Base-by-base conservation (phyloP, 2,888 invertebrate genomes). In the Eupithecia inturbata region DNA sequence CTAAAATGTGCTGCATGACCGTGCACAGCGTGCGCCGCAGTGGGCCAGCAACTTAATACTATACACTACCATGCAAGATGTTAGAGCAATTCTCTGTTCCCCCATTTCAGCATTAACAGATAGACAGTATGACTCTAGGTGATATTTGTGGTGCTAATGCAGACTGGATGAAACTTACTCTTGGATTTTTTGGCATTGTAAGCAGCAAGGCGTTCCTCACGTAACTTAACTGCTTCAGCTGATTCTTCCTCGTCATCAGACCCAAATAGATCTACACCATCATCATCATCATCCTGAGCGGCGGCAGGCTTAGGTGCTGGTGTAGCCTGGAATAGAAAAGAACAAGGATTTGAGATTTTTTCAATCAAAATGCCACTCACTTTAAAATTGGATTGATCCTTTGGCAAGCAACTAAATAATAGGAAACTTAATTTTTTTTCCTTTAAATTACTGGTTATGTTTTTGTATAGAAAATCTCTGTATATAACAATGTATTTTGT, bases 171-270 rank as follows among this genome's bases (percentile, higher is more conserved):
- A 41, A 4, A 71, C 85, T 73, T 91, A 97, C 97, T 99, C 91
- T 98, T 98, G 7, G 98, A 95, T 94, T 99, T 99, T 91, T 98
- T 99, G 4, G 97, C 98, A 86, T 96, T 96, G 89, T 99, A 99
- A 66, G 97, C 98, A 78, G 97, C 97, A 72, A 99, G 93, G 73
- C 99, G 96, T 90, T 98, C 97, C 88, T 98, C 97, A 86, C 96
- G 97, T 83, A 97, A 91, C 93, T 95, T 97, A 77, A 95, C 96
- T 73, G 97, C 96, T 77, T 97, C 97, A 79, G 96, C 97, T 90
- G 96, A 96, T 84, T 97, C 97, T 88, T 96, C 93, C 85, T 97
- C 97, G 81, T 97, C 97, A 82, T 97, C 97, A 68, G 97, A 97
- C 49, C 96, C 97, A 90, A 97, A 97, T 0, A 97, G 94, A 91